A percentile compares a stretch with the other conserved stretches of the same genome.
phyloP scores from a whole-genome alignment of 2,797 vertebrate species.

The Glyptemys insculpta region DNA sequence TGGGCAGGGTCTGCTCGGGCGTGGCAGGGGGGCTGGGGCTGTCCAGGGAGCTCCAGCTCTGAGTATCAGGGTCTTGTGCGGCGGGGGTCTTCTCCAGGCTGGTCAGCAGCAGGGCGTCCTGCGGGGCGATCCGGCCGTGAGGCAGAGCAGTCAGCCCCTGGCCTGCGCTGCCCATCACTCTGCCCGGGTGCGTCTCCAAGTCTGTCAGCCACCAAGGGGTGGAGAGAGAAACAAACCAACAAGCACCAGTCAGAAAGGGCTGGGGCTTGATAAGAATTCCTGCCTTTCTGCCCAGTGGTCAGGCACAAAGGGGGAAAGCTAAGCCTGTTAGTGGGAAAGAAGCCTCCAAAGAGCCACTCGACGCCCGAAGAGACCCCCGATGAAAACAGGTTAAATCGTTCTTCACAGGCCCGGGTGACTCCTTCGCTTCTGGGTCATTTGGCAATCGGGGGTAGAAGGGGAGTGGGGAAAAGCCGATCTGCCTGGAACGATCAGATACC shows the following conservation, averaged over 20 bases:
- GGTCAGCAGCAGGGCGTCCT: slow-evolving; percentile 81
- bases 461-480: background rate
- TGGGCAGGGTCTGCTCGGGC: slow-evolving; percentile 85
- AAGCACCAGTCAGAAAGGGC: slow-evolving; percentile 47
- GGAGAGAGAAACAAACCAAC: slow-evolving; percentile 43
- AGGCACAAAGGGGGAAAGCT: slow-evolving; percentile 68
- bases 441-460: slow-evolving; percentile 2
- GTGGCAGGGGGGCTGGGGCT: slow-evolving; percentile 81
- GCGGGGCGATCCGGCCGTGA: slow-evolving; percentile 77
- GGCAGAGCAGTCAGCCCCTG: slow-evolving; percentile 81
- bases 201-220: slow-evolving; percentile 58
- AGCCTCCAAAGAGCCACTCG: slow-evolving; percentile 78
- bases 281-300: slow-evolving; percentile 48
- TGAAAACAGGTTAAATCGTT: slow-evolving; percentile 16
- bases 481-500: background rate
- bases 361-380: slow-evolving; percentile 2
- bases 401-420: slow-evolving; percentile 79
- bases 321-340: slow-evolving; percentile 82
- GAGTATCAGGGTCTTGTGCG: slow-evolving; percentile 61
- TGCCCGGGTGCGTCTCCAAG: slow-evolving; percentile 26
- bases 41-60: slow-evolving; percentile 83
- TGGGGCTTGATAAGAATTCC: background rate
- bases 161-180: slow-evolving; percentile 89
- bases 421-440: slow-evolving; percentile 85
- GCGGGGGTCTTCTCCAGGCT: slow-evolving; percentile 74